phyloP scores from a whole-genome alignment of 2,113 vertebrate species.

The Tiliqua scincoides region DNA sequence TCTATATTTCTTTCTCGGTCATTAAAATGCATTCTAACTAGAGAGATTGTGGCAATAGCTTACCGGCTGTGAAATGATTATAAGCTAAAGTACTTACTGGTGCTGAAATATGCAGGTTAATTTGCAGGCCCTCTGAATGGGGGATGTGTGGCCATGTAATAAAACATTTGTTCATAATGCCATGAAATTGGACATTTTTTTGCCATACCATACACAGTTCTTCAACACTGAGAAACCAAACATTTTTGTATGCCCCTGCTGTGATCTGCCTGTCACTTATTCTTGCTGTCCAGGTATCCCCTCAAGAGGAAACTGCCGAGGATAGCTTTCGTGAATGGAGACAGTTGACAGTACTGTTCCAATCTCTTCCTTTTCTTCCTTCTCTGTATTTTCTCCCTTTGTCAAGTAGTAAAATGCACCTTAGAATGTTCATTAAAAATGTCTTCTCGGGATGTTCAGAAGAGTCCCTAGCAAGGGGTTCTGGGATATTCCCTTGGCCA shows the following conservation, averaged over 20 bases:
- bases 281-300: slow-evolving; percentile 28
- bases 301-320: slow-evolving; percentile 21
- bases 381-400: not conserved
- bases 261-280: slow-evolving; percentile 31
- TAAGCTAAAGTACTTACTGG: not conserved
- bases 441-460: not conserved
- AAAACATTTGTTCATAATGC: slow-evolving; percentile 36
- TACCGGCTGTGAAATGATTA: slow-evolving; percentile 13
- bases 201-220: slow-evolving; percentile 1
- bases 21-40: not conserved
- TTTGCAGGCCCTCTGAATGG: not conserved
- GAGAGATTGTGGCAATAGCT: not conserved
- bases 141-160: slow-evolving; percentile 20
- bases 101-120: slow-evolving; percentile 26
- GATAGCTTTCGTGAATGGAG: slow-evolving; percentile 15
- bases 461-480: not conserved
- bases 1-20: not conserved
- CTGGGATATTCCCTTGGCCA: no score
- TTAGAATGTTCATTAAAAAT: slow-evolving; percentile 1
- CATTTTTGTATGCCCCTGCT: slow-evolving; percentile 21
- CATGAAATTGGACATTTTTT: slow-evolving; percentile 34
- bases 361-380: not conserved
- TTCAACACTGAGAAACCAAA: slow-evolving; percentile 18
- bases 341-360: slow-evolving; percentile 12
- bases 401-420: not conserved